These are phyloP conservation scores for Neuroterus valhalla DNA, from an alignment of 1,140 invertebrate species.

Conservation along the genomic window DNA sequence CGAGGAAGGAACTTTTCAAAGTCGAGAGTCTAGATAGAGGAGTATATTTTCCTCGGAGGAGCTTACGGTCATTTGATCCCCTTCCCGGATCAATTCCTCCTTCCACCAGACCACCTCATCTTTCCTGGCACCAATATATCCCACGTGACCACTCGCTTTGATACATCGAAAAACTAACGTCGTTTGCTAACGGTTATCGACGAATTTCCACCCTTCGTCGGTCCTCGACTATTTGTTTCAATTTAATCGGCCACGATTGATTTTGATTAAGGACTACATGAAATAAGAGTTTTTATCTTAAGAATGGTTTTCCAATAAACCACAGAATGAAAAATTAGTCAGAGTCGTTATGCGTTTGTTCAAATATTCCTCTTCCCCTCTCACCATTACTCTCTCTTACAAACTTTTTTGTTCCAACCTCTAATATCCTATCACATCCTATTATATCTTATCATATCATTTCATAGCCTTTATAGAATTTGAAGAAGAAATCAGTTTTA, in stretches of 20 bases:
- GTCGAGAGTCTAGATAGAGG: slow-evolving; percentile 8
- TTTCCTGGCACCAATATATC: slow-evolving; percentile 30
- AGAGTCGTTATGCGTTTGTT: no score
- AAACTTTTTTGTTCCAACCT: no score
- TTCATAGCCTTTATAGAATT: no score
- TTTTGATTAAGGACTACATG: background rate
- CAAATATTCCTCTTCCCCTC: no score
- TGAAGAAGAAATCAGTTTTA: no score
- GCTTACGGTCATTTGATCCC: slow-evolving; percentile 23
- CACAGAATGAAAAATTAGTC: no score
- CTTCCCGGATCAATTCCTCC: slow-evolving; percentile 34
- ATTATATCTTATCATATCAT: no score
- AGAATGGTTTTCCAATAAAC: background rate
- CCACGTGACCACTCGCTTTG: slow-evolving; percentile 32
- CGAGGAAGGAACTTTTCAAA: slow-evolving; percentile 6
- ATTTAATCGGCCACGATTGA: background rate
- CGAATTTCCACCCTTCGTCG: slow-evolving; percentile 19
- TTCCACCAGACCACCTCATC: slow-evolving; percentile 30
- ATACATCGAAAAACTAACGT: slow-evolving; percentile 35
- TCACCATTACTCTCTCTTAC: no score
- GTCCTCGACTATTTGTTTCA: background rate
- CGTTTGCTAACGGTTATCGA: slow-evolving; percentile 43
- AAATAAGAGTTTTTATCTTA: background rate
- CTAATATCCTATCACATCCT: no score
- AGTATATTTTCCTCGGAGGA: slow-evolving; percentile 29